These are phyloP conservation scores for Polietes domitor DNA, from an alignment of 2,888 invertebrate genomes.

Conservation along the genomic window DNA sequence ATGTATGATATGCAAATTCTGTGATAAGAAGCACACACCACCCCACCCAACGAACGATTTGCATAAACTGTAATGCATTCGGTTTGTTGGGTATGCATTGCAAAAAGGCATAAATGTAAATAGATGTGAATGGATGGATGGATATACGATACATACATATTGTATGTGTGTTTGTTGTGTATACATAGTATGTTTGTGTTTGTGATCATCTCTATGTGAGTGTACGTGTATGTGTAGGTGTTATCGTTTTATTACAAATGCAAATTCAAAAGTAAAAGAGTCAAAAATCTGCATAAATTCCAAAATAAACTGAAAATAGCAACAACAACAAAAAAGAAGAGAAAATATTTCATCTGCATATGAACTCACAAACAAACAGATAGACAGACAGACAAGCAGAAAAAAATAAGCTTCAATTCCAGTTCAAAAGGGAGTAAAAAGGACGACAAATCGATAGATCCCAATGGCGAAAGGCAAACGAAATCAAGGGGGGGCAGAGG, in stretches of 20 bases:
- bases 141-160: neutral
- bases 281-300: conserved; percentile 56
- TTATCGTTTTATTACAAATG: conserved; percentile 41
- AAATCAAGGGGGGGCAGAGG: neutral
- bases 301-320: conserved; percentile 15
- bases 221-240: conserved; percentile 22
- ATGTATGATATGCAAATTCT: neutral
- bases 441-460: conserved; percentile 27
- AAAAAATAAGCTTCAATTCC: neutral
- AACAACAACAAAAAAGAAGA: neutral
- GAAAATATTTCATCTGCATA: conserved; percentile 40
- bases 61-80: conserved; percentile 12
- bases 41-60: too few relatives aligned
- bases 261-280: conserved; percentile 57
- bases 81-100: conserved; percentile 42
- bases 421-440: conserved; percentile 20
- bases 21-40: neutral
- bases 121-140: neutral
- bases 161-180: neutral
- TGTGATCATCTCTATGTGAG: conserved; percentile 14
- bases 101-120: neutral
- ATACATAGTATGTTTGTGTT: neutral
- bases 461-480: neutral
- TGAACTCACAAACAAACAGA: conserved; percentile 16
- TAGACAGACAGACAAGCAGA: neutral